Evolutionary conservation across 2,113 vertebrate genomes (phyloP), one percentile per base, ranked within the genome.

Genomic region (Carollia perspicillata): DNA sequence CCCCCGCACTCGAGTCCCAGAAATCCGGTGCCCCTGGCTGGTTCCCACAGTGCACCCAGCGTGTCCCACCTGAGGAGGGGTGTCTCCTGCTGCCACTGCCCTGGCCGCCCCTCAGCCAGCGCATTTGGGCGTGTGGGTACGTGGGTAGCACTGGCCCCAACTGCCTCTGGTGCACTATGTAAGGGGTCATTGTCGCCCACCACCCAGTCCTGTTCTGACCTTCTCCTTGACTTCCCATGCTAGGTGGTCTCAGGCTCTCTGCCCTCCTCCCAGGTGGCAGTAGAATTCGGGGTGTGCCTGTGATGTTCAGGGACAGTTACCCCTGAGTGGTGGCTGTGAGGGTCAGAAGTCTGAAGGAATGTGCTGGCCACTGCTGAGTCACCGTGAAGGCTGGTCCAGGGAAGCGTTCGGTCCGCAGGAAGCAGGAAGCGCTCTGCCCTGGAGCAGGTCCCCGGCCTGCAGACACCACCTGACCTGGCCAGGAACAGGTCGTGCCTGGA

Each of bases 401-500:
- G 26, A 17, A 26, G n/a, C 3, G 3, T 23, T 7, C 0, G 0
- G 16, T 20, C 60, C 14, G 0, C 20, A 30, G n/a, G n/a, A n/a
- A n/a, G n/a, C n/a, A n/a, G n/a, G n/a, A n/a, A n/a, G n/a, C n/a
- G n/a, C n/a, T n/a, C n/a, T n/a, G n/a, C n/a, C 40, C 11, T 1
- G 7, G 17, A 86, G 65, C 23, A 2, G 1, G 2, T 8, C 33
- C 26, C 71, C 37, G 1, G 0, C 13, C 23, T 35, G 11, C 72
- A 14, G 18, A 6, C 22, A 49, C 28, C 60, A 4, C 3, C n/a
- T 11, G 51, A 3, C 5, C 0, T 2, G 0, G n/a, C 6, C 0
- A 28, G 60, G 65, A n/a, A 35, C 0, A 20, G 42, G 0, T 0
- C 2, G 42, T 0, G 0, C n/a, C 55, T 0, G 1, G 68, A 33